Conservation (phyloP, 23 tunicate genomes). For the Clavelina lepadiformis region DNA sequence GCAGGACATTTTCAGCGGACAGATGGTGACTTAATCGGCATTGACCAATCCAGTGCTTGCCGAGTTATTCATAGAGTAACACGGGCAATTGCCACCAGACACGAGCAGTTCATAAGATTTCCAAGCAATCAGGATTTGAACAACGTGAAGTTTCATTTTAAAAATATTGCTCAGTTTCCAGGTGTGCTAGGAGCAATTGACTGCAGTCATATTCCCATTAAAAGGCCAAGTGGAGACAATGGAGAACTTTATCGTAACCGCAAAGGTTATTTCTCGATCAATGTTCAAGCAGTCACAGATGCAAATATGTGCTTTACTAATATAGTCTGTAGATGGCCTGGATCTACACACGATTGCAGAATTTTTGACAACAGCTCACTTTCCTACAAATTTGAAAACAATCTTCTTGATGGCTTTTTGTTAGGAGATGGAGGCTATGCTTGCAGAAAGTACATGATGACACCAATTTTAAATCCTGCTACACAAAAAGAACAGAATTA, state of each 20-base stretch:
- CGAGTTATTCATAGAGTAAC: no score
- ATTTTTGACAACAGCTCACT: slow-evolving; percentile 40
- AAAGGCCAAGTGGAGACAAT: slow-evolving; percentile 43
- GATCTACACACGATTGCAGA: slow-evolving; percentile 54
- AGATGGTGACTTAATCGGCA: no score
- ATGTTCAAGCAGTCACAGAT: slow-evolving; percentile 63
- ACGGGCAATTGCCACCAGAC: no score
- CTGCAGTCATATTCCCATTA: slow-evolving; percentile 48
- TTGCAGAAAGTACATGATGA: slow-evolving; percentile 47
- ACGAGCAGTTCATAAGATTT: no score
- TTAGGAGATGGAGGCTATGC: slow-evolving; percentile 57
- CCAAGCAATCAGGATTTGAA: no score
- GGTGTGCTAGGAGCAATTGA: slow-evolving; percentile 41
- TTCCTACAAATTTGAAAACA: slow-evolving; percentile 33
- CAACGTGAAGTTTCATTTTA: no score
- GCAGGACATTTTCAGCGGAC: no score
- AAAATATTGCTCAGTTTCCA: slow-evolving; percentile 43
- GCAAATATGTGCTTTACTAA: slow-evolving; percentile 38
- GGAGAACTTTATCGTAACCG: slow-evolving; percentile 26
- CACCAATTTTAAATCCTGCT: slow-evolving; percentile 31
- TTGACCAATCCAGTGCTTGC: no score
- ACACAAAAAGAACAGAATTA: slow-evolving; percentile 10
- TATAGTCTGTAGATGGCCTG: slow-evolving; percentile 59
- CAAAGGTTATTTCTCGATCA: slow-evolving; percentile 52
- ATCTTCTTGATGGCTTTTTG: slow-evolving; percentile 10